Conservation (phyloP, 2,888 invertebrate species). For the Ariolimax columbianus region DNA sequence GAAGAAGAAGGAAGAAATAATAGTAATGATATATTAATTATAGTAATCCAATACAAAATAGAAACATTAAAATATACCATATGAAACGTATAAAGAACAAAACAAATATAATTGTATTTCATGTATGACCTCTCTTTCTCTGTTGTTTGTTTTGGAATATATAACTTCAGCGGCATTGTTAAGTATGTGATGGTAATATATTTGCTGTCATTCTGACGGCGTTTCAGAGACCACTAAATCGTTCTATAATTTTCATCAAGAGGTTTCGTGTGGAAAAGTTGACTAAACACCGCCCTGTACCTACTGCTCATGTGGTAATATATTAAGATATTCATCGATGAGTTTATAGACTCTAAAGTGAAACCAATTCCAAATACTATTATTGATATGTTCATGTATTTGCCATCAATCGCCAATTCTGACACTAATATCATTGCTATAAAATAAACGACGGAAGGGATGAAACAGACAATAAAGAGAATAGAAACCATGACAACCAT, state of each 20-base stretch:
- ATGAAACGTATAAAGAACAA: too few species aligned
- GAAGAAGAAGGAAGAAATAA: too few species aligned
- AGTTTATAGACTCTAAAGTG: neutral
- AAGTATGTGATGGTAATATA: too few species aligned
- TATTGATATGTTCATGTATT: neutral
- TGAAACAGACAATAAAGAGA: neutral
- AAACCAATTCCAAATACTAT: neutral
- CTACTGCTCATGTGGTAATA: constrained; percentile 17
- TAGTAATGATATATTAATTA: too few species aligned
- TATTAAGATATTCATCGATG: constrained; percentile 8
- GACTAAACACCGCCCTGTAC: neutral
- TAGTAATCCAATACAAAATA: too few species aligned
- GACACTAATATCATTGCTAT: neutral
- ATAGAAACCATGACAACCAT: constrained; percentile 1
- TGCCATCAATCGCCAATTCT: neutral
- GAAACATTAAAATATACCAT: too few species aligned
- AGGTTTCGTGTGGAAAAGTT: neutral
- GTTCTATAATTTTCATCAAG: neutral
- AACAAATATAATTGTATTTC: too few species aligned
- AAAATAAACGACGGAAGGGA: neutral
- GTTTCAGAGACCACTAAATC: too few species aligned
- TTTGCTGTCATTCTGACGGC: too few species aligned
- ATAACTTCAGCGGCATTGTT: too few species aligned
- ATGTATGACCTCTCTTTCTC: too few species aligned
- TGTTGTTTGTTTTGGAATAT: too few species aligned